phyloP scores from a whole-genome alignment of 23 tunicate genomes.

The Trididemnum nubilum region DNA sequence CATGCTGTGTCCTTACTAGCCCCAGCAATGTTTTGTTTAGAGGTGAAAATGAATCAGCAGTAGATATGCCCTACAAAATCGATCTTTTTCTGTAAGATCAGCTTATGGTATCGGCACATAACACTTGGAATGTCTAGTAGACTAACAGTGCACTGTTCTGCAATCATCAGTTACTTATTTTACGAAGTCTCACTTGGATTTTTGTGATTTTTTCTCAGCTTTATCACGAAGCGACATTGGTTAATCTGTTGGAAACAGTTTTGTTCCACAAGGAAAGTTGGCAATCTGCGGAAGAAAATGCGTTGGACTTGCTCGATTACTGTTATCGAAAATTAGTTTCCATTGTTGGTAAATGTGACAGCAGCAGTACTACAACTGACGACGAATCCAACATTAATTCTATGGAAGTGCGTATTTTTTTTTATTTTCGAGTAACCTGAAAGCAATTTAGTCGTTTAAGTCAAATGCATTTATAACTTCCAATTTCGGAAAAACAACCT shows the following conservation, averaged over 20 bases:
- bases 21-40: too few species aligned
- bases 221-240: constrained; percentile 89
- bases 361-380: constrained; percentile 1
- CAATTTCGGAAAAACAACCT: too few species aligned
- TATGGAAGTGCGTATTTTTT: constrained; percentile 34
- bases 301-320: constrained; percentile 87
- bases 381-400: constrained; percentile 25
- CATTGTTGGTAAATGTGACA: not conserved
- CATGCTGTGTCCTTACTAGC: too few species aligned
- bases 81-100: too few species aligned
- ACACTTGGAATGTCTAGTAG: too few species aligned
- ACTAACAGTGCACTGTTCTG: too few species aligned
- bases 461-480: not conserved
- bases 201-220: constrained; percentile 60
- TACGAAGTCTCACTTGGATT: too few species aligned
- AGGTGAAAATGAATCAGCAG: too few species aligned
- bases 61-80: too few species aligned
- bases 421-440: not conserved
- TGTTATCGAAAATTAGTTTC: constrained; percentile 80
- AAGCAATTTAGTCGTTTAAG: not conserved
- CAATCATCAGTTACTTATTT: too few species aligned
- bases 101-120: too few species aligned
- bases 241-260: constrained; percentile 88
- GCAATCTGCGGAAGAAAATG: constrained; percentile 79
- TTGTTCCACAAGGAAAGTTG: constrained; percentile 72